Evolutionary conservation across 2,113 vertebrate species (phyloP), one percentile per base, ranked within the genome.

Genomic region (Strigops habroptila): DNA sequence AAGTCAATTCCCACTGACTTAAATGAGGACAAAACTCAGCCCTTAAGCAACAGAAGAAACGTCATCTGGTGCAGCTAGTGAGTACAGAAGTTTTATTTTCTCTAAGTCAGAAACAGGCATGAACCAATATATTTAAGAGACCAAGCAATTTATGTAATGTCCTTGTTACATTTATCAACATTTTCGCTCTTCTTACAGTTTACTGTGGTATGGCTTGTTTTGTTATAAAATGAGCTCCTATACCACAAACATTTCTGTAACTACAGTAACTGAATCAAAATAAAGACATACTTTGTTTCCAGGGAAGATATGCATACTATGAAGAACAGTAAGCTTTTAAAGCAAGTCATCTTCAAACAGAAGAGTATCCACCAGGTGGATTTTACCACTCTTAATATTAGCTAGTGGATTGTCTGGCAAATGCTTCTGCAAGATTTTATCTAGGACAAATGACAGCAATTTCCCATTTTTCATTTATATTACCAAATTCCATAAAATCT

Each of bases 391-490:
- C 14, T 37, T 75, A 89, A 48, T 67, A 80, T 52, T 39, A 63
- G 18, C 4, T 55, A 87, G 30, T 48, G 18, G 91, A 95, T 33
- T 68, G 30, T 18, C 52, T 92, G 68, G 51, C 60, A 96, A 90
- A 93, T 0, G 0, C 37, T 65, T 90, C 86, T 22, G 3, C 28
- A 69, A 76, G 39, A 71, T 91, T 95, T 94, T 86, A 83, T 91
- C 49, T 81, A 52, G n/a, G 92, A 64, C 19, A 76, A 71, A 67
- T 39, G 30, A 80, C 37, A 94, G 39, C 17, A 86, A 88, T 62
- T 83, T 92, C 48, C 62, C 57, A 71, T 67, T 94, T 95, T 93
- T 94, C 68, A 81, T 80, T 85, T 90, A 37, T 16, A 7, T 76
- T 85, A 80, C 18, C 17, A 77, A 93, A 77, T 87, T 85, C 35